Base-by-base conservation (phyloP, 1,140 invertebrate species). In the Formica exsecta region DNA sequence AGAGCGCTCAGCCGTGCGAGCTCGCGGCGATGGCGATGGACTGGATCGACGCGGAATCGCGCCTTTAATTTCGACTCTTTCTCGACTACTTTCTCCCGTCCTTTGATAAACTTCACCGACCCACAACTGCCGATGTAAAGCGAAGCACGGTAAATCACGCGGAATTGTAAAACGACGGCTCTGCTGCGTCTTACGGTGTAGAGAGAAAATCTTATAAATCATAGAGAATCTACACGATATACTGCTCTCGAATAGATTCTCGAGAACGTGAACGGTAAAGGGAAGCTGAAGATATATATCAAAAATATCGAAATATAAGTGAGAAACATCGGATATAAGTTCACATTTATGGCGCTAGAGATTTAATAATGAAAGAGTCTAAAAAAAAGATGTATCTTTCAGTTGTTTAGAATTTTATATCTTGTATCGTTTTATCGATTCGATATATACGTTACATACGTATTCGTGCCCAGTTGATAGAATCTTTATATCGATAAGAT, bases 1-100 rank as follows among this genome's bases (percentile, higher is more conserved):
- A 75, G 77, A 80, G 64, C 77, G 41, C 36, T 59, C 77, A 80
- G 51, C 48, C 77, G 38, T 59, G 77, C 76, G 64, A 80, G 76
- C 76, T 68, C 62, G 48, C 48, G 76, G 64, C 76, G 64, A 29
- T 68, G 41, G 59, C 32, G 44, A 54, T 74, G 79, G 51, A 83
- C 41, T 41, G 8, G 38, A 41, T 8, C 8, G 6, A 7, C 54
- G 80, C 71, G 68, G 70, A 75, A 75, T 84, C 77, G 48, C 76
- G 38, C 41, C 9, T 80, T 80, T 38, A 80, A 84, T 74, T 84
- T 75, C 54, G 59, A 71, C 80, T 64, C 57, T 54, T 29, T 13
- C 80, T 51, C 48, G 48, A 19, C 48, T 59, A 75, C 66, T 84
- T 84, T 84, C 80, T 84, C 66, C 57, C 57, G 70, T 70, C 6